These are phyloP conservation scores for Burhinus bistriatus DNA, from an alignment of 2,113 vertebrate species.

Conservation along the genomic window DNA sequence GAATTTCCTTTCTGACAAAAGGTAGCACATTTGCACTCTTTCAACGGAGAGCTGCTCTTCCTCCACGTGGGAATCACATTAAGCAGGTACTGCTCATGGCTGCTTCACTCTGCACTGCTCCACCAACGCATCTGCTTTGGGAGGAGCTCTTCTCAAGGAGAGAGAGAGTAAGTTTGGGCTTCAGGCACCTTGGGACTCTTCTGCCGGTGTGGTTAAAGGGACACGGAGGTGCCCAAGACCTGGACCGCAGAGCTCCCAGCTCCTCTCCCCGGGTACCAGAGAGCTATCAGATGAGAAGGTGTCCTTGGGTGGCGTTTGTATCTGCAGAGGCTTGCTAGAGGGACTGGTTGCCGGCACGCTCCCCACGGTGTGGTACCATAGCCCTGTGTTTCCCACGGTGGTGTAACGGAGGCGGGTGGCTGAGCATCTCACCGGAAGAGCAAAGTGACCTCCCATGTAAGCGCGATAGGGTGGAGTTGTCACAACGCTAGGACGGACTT, in stretches of 20 bases:
- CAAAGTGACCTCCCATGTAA: accelerated
- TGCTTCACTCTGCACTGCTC: accelerated
- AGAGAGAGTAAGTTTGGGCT: accelerated
- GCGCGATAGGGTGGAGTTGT: background rate
- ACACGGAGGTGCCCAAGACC: accelerated
- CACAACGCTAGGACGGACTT: accelerated
- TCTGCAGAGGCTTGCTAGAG: background rate
- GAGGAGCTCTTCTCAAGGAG: background rate
- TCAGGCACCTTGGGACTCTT: background rate
- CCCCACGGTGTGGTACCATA: accelerated
- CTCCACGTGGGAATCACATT: accelerated
- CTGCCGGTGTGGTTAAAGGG: background rate
- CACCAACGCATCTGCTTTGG: background rate
- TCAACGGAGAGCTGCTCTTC: background rate
- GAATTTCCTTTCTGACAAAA: background rate
- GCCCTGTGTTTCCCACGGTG: accelerated
- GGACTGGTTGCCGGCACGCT: accelerated
- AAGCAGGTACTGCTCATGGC: accelerated
- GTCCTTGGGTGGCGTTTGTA: accelerated
- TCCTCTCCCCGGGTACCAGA: accelerated
- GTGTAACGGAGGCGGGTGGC: accelerated
- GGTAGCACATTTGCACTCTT: background rate
- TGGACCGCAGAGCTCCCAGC: background rate
- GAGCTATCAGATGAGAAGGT: accelerated
- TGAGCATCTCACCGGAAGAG: background rate